A percentile compares a stretch with the other conserved stretches of the same genome.
Evolutionary conservation across 2,888 invertebrate genomes (phyloP).

Genomic region (Meta bourneti): DNA sequence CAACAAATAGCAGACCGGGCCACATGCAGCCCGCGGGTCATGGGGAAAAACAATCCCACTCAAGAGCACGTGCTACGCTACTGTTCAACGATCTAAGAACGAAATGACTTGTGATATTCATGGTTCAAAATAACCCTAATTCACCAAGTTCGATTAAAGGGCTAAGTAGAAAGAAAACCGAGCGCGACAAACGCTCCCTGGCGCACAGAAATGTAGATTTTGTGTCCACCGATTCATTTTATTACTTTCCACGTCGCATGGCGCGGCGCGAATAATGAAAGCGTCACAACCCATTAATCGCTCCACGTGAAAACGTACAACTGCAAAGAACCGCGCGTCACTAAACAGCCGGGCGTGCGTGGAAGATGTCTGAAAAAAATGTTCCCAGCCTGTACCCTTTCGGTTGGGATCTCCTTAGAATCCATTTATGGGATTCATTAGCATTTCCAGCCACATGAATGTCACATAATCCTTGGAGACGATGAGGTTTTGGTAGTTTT

Average conservation of each 20-base stretch:
- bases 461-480: too few species aligned
- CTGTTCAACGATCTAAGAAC: too few species aligned
- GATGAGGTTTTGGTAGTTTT: too few species aligned
- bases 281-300: constrained; percentile 51
- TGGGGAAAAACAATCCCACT: too few species aligned
- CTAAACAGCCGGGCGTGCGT: constrained; percentile 36
- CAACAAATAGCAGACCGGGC: too few species aligned
- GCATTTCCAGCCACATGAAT: background rate
- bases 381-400: background rate
- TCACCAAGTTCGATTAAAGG: too few species aligned
- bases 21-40: too few species aligned
- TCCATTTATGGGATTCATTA: background rate
- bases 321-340: constrained; percentile 8
- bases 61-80: too few species aligned
- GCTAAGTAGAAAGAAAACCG: too few species aligned
- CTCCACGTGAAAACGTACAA: constrained; percentile 42
- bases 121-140: too few species aligned
- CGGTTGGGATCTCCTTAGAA: too few species aligned
- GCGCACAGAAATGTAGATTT: constrained; percentile 32
- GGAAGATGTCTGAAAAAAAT: constrained; percentile 9
- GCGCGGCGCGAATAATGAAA: constrained; percentile 38
- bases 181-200: background rate
- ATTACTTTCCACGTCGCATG: constrained; percentile 47
- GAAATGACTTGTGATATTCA: too few species aligned
- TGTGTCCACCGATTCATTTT: constrained; percentile 46